Conservation (phyloP, 2,797 vertebrate species). For the Onychomys leucogaster region DNA sequence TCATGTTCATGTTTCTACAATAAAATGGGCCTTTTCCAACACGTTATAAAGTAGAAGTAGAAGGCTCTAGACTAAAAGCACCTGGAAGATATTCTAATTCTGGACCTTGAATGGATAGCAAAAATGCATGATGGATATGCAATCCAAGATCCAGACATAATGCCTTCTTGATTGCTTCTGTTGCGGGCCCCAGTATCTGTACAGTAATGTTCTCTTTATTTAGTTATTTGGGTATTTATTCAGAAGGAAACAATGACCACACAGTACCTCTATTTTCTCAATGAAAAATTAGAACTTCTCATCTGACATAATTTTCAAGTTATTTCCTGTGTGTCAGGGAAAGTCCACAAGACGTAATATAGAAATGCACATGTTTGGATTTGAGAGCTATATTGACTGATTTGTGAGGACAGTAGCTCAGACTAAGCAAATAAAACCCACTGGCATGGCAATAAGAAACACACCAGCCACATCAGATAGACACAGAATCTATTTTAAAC, state of each 20-base stretch:
- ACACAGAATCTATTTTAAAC: constrained; percentile 28
- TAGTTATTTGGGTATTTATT: not conserved
- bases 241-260: constrained; percentile 18
- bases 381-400: constrained; percentile 16
- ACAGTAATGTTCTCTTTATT: not conserved
- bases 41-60: not conserved
- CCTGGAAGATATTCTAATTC: not conserved
- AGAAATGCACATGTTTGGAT: not conserved
- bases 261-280: constrained; percentile 32
- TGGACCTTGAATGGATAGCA: not conserved
- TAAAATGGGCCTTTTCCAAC: constrained; percentile 5
- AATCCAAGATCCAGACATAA: not conserved
- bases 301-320: not conserved
- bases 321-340: not conserved
- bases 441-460: not conserved
- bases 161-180: not conserved
- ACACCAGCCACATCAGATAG: not conserved
- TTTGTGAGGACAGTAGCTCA: not conserved
- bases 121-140: not conserved
- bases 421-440: constrained; percentile 5
- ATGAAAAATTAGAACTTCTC: constrained; percentile 14
- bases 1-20: constrained; percentile 31
- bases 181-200: not conserved
- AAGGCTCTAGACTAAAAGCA: constrained; percentile 3
- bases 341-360: not conserved